Base-by-base conservation (phyloP, 2,113 vertebrate genomes). In the Tachysurus vachellii region DNA sequence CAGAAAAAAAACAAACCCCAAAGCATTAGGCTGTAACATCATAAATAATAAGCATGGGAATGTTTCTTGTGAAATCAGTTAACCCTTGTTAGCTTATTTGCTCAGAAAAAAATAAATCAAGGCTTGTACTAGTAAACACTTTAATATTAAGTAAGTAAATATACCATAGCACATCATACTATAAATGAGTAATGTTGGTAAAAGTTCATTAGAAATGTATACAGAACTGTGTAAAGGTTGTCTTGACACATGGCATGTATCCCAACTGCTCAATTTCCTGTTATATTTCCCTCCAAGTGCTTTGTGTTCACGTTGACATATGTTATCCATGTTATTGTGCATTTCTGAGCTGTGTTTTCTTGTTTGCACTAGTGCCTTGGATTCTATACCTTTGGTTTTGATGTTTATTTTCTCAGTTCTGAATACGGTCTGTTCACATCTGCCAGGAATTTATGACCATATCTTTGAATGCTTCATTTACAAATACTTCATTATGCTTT, bases 1-100 rank as follows among this genome's bases (percentile, higher is more conserved):
- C 56, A 50, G 4, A 50, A 79, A 86, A 80, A 80, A 1, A 73
- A 83, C 17, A 73, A 71, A 4, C 36, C 36, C 36, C 36, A 85
- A 88, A 81, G 66, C 80, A 87, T 76, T 87, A 86, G 62, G 85
- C 64, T 82, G 50, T 47, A 59, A 59, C 76, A 85, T 88, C 89
- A 77, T 84, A 85, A 77, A 82, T 75, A 88, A 88, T 89, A 88
- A 86, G 64, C 82, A 26, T n/a, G 73, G 54, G 61, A 61, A 83
- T 88, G 85, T 12, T 83, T 82, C 28, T 82, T 77, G 28, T 23
- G 66, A 88, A 87, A 90, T 83, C 80, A 87, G 73, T 77, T 23
- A 73, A 73, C 21, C 36, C 70, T 42, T 85, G 80, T 50, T 87
- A 87, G 21, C 42, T 36, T 36, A 36, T 36, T 36, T 36, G 36